These are phyloP conservation scores for Cacoxenus indagator DNA, from an alignment of 2,888 invertebrate genomes.

Conservation along the genomic window DNA sequence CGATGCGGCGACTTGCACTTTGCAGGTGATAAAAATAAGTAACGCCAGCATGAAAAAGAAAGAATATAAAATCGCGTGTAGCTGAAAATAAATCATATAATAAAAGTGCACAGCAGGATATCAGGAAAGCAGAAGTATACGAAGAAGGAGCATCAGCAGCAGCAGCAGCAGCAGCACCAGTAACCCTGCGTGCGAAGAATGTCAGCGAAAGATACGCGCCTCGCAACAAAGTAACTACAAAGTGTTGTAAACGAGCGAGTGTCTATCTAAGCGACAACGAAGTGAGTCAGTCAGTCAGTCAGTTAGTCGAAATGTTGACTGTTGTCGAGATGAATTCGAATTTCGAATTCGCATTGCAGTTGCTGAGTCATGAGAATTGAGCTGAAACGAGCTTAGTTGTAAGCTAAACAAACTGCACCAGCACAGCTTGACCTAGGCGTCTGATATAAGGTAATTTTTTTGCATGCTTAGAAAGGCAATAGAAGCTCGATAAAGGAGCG, in stretches of 20 bases:
- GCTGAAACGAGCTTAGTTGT: neutral
- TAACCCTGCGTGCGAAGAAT: neutral
- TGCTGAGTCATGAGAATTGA: constrained; percentile 45
- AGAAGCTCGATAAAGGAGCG: no score
- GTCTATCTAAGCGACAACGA: no score
- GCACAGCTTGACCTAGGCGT: no score
- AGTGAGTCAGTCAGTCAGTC: no score
- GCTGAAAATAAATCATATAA: constrained; percentile 55
- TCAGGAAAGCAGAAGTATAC: constrained; percentile 9
- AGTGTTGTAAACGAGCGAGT: no score
- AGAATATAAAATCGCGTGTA: constrained; percentile 11
- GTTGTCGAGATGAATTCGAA: no score
- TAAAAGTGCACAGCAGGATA: constrained; percentile 57
- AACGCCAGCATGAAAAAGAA: neutral
- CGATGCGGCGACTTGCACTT: constrained; percentile 21
- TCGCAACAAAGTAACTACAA: no score
- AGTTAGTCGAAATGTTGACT: no score
- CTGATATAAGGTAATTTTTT: no score
- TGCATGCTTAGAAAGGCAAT: no score
- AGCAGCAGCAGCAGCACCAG: neutral
- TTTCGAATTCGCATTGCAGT: no score
- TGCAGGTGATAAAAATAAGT: neutral
- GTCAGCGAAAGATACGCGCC: neutral
- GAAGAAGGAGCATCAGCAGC: no score
- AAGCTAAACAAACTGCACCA: neutral